Evolutionary conservation across 2,113 vertebrate genomes (phyloP), one percentile per base, ranked within the genome.

Genomic region (Lasiurus borealis): DNA sequence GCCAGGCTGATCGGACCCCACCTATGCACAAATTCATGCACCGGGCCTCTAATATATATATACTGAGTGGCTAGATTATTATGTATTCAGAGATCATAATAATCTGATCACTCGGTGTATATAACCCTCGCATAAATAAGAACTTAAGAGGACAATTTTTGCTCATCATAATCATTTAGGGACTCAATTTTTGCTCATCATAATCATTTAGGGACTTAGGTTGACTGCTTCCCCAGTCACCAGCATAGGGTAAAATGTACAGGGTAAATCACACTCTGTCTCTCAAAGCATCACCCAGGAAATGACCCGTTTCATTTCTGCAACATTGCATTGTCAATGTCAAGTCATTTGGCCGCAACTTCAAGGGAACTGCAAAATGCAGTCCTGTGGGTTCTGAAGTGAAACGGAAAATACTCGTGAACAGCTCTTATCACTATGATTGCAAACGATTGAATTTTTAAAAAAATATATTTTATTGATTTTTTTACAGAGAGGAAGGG

Each of bases 111-210:
- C 8, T 18, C 12, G 34, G 14, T 86, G 19, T 21, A 27, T 15
- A 5, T 81, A 82, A 50, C 5, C 15, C 34, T 12, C 69, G 8
- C 1, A 29, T n/a, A 25, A 68, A 27, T n/a, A 64, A 15, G 64
- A 40, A 40, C 31, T 75, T 57, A 59, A 12, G 54, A 31, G 15
- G 5, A 72, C 25, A 50, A 31, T 46, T 23, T 62, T 64, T 59
- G 13, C 21, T 57, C 0, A 1, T 23, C 12, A 1, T 12, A 10
- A 36, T 57, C 3, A 16, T 57, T n/a, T n/a, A 13, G 10, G 50
- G 31, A 14, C 23, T 82, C 40, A 40, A 40, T 40, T 23, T 62
- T 62, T 59, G 13, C 21, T 57, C 0, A 1, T 23, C 12, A 1
- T 12, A 10, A 36, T 57, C 3, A 19, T 57, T n/a, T n/a, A 13